These are phyloP conservation scores for Cochlearius cochlearius DNA, from an alignment of 2,113 vertebrate species.

Conservation along the genomic window DNA sequence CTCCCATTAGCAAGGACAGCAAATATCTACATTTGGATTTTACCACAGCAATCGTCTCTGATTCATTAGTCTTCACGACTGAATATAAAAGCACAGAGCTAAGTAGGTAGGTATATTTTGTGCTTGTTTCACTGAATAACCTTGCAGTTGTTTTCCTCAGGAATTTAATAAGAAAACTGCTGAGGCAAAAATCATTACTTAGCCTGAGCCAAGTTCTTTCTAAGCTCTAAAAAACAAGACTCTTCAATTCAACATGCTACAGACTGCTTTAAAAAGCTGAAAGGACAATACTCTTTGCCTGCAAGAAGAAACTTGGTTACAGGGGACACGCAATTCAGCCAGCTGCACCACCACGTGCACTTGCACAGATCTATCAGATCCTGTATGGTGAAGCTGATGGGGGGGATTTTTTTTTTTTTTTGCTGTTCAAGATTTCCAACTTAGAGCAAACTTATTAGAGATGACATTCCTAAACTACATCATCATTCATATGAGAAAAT, in stretches of 20 bases:
- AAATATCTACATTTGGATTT: constrained; percentile 74
- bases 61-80: constrained; percentile 65
- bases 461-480: background rate
- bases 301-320: background rate
- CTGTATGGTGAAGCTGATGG: background rate
- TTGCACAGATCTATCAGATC: background rate
- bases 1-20: constrained; percentile 73
- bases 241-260: background rate
- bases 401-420: too few species aligned
- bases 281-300: background rate
- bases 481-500: constrained; percentile 25
- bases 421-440: background rate
- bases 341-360: fast-evolving
- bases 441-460: background rate
- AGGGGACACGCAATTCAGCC: background rate
- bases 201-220: background rate
- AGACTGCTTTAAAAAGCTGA: background rate
- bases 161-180: background rate
- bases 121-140: constrained; percentile 31
- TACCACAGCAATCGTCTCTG: constrained; percentile 54
- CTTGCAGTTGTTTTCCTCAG: background rate
- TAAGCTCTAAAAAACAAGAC: background rate
- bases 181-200: background rate
- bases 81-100: constrained; percentile 46
- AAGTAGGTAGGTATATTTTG: background rate